A percentile compares a stretch with the other conserved stretches of the same genome.
Evolutionary conservation across 1,140 invertebrate genomes (phyloP).

Genomic region (Leptopilina clavipes): DNA sequence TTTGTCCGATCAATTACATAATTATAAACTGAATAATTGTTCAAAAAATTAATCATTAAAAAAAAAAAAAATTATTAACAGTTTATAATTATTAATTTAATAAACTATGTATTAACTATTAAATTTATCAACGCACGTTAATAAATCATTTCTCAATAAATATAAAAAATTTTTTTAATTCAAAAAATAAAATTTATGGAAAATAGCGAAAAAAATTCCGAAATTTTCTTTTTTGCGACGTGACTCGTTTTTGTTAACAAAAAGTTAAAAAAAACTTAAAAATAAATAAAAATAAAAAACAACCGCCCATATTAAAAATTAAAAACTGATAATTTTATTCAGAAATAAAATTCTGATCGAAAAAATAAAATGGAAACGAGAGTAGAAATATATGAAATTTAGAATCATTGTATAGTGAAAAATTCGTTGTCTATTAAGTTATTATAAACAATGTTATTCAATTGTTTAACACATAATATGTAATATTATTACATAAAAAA

Average conservation of each 20-base stretch:
- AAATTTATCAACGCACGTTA: no score
- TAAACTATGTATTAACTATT: no score
- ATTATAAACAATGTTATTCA: background rate
- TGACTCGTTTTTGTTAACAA: slow-evolving; percentile 47
- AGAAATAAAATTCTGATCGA: background rate
- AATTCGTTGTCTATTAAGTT: background rate
- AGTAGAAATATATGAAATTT: background rate
- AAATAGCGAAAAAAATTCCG: background rate
- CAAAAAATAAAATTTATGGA: slow-evolving; percentile 3
- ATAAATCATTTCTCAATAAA: no score
- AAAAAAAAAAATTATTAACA: no score
- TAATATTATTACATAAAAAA: background rate
- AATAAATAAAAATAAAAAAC: slow-evolving; percentile 36
- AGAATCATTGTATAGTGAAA: slow-evolving; percentile 7
- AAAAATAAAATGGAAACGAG: slow-evolving; percentile 20
- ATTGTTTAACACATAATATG: background rate
- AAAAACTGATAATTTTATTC: slow-evolving; percentile 36
- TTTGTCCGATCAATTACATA: no score
- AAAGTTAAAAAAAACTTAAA: background rate
- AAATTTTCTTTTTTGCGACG: slow-evolving; percentile 44
- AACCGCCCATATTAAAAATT: slow-evolving; percentile 63
- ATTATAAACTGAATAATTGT: no score
- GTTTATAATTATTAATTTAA: no score
- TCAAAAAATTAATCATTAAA: no score
- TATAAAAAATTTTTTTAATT: slow-evolving; percentile 12